Conservation (phyloP, 2,888 invertebrate species). For the Theodoxus fluviatilis region DNA sequence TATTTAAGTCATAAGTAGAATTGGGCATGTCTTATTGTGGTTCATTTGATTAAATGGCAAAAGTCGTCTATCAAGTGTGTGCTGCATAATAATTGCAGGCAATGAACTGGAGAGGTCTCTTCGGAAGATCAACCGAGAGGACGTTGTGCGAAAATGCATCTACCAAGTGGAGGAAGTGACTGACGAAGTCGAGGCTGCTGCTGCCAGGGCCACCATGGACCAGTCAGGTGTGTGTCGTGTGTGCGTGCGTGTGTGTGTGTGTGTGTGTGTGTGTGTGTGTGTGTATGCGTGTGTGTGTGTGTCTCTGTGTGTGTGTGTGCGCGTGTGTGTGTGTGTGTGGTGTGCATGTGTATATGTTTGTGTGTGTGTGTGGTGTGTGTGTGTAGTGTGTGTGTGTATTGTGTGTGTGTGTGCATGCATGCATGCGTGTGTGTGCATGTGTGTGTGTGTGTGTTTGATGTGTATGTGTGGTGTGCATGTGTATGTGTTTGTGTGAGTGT, state of each 20-base stretch:
- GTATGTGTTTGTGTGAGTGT: no score
- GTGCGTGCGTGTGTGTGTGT: neutral
- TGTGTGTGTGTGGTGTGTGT: neutral
- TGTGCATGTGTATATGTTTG: neutral
- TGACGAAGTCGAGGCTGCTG: conserved; percentile 76
- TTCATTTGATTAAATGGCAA: neutral
- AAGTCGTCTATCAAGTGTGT: neutral
- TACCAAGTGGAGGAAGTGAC: conserved; percentile 71
- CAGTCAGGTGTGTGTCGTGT: conserved; percentile 57
- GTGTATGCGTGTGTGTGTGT: neutral
- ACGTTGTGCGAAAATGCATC: conserved; percentile 84
- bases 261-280: neutral
- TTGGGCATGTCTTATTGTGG: no score
- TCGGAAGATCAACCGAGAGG: conserved; percentile 85
- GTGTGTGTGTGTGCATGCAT: no score
- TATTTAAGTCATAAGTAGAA: no score
- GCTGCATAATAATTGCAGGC: conserved; percentile 66
- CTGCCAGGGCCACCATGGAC: conserved; percentile 70
- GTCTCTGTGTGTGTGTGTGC: neutral
- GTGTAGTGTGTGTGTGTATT: no score
- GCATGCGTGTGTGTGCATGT: no score
- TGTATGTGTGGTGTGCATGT: no score
- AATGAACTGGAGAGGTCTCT: conserved; percentile 84
- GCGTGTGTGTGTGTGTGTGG: neutral
- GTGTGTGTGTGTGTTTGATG: no score